Evolutionary conservation across 1,140 invertebrate species (phyloP).

Genomic region (Bombus pyrosoma): DNA sequence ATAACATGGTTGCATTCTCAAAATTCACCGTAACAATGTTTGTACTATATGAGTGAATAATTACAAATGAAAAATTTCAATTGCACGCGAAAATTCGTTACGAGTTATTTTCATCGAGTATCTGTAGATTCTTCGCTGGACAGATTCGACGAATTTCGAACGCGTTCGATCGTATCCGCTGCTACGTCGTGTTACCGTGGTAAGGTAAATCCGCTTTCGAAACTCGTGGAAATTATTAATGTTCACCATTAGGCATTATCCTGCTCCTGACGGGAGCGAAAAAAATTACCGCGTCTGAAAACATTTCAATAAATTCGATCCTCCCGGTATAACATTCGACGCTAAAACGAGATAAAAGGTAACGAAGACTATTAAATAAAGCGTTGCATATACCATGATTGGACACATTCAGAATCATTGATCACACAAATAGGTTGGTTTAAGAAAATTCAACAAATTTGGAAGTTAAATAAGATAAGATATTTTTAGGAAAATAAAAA

Average conservation of each 20-base stretch:
- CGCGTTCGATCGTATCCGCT: conserved; percentile 16
- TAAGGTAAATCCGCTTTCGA: conserved; percentile 64
- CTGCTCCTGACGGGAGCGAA: neutral
- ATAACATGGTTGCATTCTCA: too few relatives aligned
- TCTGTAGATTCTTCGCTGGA: conserved; percentile 30
- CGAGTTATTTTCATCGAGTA: conserved; percentile 47
- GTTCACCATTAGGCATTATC: conserved; percentile 61
- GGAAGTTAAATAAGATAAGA: too few relatives aligned
- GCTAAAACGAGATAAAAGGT: too few relatives aligned
- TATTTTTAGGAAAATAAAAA: too few relatives aligned
- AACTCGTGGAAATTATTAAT: conserved; percentile 67
- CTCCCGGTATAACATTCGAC: too few relatives aligned
- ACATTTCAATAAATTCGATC: too few relatives aligned
- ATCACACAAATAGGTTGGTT: too few relatives aligned
- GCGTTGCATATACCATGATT: too few relatives aligned
- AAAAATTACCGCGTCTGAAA: neutral
- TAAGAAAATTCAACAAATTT: too few relatives aligned
- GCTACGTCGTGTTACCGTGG: conserved; percentile 31
- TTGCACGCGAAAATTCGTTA: neutral
- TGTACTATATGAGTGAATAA: neutral
- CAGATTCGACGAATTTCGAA: conserved; percentile 43
- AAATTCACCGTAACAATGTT: neutral
- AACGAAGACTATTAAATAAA: too few relatives aligned
- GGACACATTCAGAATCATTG: too few relatives aligned
- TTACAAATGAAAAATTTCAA: conserved; percentile 4